These are phyloP conservation scores for Jaculus jaculus DNA, from an alignment of 2,113 vertebrate genomes.

Conservation along the genomic window DNA sequence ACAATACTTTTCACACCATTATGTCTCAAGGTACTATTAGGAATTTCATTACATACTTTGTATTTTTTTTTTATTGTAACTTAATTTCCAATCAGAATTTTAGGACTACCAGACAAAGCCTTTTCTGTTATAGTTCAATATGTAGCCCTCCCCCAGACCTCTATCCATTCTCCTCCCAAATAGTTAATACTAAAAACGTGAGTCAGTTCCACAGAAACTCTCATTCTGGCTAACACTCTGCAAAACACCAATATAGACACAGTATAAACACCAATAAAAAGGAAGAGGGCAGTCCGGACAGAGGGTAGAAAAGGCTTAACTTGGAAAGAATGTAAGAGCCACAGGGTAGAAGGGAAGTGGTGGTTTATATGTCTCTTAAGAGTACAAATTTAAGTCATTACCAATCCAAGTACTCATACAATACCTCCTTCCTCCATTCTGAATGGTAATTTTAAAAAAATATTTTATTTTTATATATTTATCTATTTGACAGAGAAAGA, in stretches of 20 bases:
- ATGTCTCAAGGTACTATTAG: background rate
- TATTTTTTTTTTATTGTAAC: background rate
- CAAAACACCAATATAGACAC: too few species aligned
- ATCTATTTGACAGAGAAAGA: too few species aligned
- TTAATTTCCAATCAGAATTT: slow-evolving; percentile 22
- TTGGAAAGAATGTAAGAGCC: too few species aligned
- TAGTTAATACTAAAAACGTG: background rate
- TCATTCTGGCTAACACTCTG: too few species aligned
- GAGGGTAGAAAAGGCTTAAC: too few species aligned
- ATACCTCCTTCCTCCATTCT: background rate
- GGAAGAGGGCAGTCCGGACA: too few species aligned
- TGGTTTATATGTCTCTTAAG: background rate
- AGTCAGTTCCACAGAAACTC: too few species aligned
- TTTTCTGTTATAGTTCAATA: background rate
- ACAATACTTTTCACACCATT: background rate
- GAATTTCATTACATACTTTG: background rate
- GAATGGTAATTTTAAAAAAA: too few species aligned
- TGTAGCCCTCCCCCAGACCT: background rate
- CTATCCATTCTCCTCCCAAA: background rate
- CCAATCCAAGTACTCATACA: accelerated
- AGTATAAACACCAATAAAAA: too few species aligned
- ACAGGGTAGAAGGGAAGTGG: too few species aligned
- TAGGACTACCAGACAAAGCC: background rate
- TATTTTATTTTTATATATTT: too few species aligned
- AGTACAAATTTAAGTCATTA: background rate